Percentiles rank a stretch among this genome's conserved stretches.
These are phyloP conservation scores for Megaceryle alcyon DNA, from an alignment of 2,797 vertebrate genomes.

Conservation along the genomic window DNA sequence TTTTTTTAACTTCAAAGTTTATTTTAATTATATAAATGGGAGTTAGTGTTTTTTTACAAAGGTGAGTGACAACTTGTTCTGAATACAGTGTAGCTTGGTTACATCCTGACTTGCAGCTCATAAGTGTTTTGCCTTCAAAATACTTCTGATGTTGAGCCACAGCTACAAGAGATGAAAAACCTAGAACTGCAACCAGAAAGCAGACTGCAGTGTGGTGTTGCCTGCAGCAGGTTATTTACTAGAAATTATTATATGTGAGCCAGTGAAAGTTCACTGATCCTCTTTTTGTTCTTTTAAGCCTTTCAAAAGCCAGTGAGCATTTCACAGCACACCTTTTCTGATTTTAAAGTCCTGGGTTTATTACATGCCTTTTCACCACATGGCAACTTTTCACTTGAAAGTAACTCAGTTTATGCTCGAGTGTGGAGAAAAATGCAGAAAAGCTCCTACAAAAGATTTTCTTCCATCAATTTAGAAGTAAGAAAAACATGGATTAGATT, in stretches of 20 bases:
- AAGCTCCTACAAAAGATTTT: background rate
- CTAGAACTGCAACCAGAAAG: background rate
- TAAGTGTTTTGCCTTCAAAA: background rate
- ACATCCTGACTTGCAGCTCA: background rate
- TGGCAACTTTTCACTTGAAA: background rate
- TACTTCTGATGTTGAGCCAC: background rate
- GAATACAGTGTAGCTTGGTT: background rate
- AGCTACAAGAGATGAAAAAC: background rate
- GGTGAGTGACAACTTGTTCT: background rate
- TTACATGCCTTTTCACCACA: background rate
- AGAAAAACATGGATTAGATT: background rate
- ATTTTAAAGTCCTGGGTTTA: background rate
- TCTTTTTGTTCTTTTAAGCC: background rate
- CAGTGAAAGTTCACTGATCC: background rate
- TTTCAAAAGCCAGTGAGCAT: background rate
- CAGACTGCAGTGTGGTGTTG: background rate
- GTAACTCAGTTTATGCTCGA: background rate
- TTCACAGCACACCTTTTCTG: background rate
- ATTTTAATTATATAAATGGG: background rate
- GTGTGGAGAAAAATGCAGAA: background rate
- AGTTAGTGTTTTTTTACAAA: background rate
- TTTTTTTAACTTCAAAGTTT: background rate
- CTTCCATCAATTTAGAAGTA: background rate
- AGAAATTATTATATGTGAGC: background rate
- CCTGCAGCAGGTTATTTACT: background rate